Conservation (phyloP, 2,113 vertebrate species). For the Pelecanus crispus region DNA sequence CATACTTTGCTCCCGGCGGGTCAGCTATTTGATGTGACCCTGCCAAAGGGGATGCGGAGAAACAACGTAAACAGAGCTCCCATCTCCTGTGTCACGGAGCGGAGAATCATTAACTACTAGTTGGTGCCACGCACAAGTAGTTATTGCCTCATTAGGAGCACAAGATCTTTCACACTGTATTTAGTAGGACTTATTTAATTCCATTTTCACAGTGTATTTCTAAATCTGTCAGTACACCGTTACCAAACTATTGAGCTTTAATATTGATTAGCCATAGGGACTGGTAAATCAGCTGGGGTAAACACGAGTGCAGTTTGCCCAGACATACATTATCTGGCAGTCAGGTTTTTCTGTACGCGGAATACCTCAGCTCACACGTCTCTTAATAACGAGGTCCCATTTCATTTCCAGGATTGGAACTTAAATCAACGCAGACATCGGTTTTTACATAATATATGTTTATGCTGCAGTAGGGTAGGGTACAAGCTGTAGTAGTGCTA, state of each 20-base stretch:
- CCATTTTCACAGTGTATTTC: not conserved
- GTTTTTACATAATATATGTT: not conserved
- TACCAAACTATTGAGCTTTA: not conserved
- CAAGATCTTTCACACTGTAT: not conserved
- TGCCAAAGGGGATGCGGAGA: not conserved
- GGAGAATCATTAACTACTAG: not conserved
- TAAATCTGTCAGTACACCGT: not conserved
- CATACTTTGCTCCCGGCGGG: not conserved
- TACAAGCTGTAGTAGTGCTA: not conserved
- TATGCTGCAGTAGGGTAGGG: not conserved
- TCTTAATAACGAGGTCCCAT: not conserved
- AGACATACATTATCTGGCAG: not conserved
- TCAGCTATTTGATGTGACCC: not conserved
- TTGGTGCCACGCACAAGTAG: not conserved
- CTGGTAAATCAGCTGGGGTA: not conserved
- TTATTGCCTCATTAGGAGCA: not conserved
- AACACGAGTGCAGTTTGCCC: not conserved
- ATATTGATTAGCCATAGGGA: not conserved
- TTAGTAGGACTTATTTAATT: not conserved
- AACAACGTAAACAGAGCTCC: not conserved
- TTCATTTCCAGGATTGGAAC: not conserved
- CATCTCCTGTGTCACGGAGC: not conserved
- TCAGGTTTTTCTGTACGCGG: rapidly evolving
- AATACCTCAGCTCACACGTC: not conserved
- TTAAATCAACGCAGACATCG: not conserved